A percentile compares a stretch with the other conserved stretches of the same genome.
phyloP scores from a whole-genome alignment of 1,140 invertebrate species.

The Hypsibius dujardini region DNA sequence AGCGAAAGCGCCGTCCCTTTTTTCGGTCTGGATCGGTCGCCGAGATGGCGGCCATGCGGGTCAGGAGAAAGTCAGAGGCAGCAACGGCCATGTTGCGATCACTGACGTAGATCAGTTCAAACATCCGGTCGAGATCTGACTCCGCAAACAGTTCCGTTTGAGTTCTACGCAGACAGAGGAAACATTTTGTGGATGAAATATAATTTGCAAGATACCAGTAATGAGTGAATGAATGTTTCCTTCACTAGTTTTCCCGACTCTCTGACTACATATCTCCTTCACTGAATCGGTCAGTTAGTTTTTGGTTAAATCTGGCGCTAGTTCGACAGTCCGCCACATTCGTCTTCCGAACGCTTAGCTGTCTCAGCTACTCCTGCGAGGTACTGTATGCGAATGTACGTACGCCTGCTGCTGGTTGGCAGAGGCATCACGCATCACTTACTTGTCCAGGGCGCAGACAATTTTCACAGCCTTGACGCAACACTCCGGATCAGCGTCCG shows the following conservation, averaged over 20 bases:
- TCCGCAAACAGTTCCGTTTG: not conserved
- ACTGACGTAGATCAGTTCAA: not conserved
- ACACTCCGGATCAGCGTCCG: conserved; percentile 96
- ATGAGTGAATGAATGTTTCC: no score
- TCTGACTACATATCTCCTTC: no score
- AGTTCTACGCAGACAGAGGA: not conserved
- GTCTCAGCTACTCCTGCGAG: no score
- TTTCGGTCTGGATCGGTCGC: not conserved
- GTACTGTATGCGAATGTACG: no score
- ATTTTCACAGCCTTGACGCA: conserved; percentile 87
- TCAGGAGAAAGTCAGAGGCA: not conserved
- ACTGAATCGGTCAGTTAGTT: no score
- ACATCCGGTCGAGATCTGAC: not conserved
- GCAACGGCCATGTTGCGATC: not conserved
- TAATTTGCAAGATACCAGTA: no score
- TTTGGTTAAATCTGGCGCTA: no score
- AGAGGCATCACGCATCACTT: conserved; percentile 26
- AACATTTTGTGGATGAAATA: not conserved
- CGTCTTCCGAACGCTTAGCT: no score
- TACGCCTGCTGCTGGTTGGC: no score
- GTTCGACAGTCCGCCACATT: no score
- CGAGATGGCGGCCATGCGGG: not conserved
- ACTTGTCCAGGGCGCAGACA: conserved; percentile 84
- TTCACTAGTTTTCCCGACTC: no score
- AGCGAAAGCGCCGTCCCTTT: not conserved